Evolutionary conservation across 2,113 vertebrate genomes (phyloP).

Genomic region (Choloepus hoffmanni): DNA sequence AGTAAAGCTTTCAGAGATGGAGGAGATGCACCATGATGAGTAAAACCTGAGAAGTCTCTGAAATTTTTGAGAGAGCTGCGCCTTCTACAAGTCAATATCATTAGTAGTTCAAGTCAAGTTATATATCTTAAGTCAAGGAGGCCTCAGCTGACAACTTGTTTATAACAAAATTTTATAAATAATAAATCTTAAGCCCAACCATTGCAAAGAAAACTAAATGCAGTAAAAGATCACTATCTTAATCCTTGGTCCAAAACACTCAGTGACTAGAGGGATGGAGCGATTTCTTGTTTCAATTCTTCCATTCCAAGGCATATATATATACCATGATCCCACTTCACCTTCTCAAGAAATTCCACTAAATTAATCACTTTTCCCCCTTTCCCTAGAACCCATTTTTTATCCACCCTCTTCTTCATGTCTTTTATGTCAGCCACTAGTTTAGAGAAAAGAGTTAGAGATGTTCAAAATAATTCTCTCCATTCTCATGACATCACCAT

Average conservation of each 20-base stretch:
- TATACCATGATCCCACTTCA: neutral
- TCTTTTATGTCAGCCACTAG: neutral
- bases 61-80: neutral
- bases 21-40: too few species aligned
- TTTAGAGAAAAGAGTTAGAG: neutral
- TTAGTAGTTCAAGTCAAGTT: neutral
- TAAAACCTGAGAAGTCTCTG: neutral
- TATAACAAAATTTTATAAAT: neutral
- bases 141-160: neutral
- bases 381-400: neutral
- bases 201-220: slow-evolving; percentile 12
- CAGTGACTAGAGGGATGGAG: neutral
- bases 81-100: neutral
- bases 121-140: neutral
- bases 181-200: neutral
- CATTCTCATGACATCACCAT: neutral
- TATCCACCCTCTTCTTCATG: neutral
- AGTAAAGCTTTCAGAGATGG: neutral
- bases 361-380: neutral
- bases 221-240: neutral
- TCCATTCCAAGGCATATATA: neutral
- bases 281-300: neutral
- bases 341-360: neutral
- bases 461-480: neutral
- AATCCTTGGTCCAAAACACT: neutral